Base-by-base conservation (phyloP, 2,113 vertebrate genomes). In the Dendrocopos noguchii region DNA sequence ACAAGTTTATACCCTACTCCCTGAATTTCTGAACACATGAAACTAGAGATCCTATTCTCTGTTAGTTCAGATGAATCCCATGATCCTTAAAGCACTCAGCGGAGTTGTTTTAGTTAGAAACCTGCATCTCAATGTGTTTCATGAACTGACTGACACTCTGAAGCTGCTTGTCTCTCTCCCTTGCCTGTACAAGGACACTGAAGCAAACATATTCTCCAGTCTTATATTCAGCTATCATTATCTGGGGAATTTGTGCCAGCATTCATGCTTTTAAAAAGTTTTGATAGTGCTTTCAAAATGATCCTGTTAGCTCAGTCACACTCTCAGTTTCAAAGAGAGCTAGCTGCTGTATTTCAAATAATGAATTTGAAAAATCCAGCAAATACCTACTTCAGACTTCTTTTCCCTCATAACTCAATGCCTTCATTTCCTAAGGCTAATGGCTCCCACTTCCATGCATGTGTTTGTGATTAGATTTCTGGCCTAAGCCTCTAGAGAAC, bases 351-450 rank as follows among this genome's bases (percentile, higher is more conserved):
- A 85, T 93, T 94, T 91, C 65, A 74, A 88, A 88, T 80, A 87
- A 87, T 71, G 36, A 83, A 80, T 84, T 82, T 77, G 68, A 92
- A 85, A 85, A 94, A 87, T 81, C 68, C 64, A 31, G 71, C 91
- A 91, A 87, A 74, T 4, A 4, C 80, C 71, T 79, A 39, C 88
- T 90, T 94, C 47, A 61, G 10, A 60, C 10, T 11, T 80, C 84
- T 84, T 88, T 70, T 78, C 27, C 46, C 31, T 76, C 50, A 24
- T 46, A 76, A 60, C 84, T 93, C 57, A 79, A 65, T 84, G 85
- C 79, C 44, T 87, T 94, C 90, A 96, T 90, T 94, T 96, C 92
- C 90, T 94, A 88, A 83, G 15, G 34, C 65, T 88, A 87, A 95
- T 93, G 73, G 59, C 70, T 86, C 59, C 66, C 85, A 93, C 71